Base-by-base conservation (phyloP, 2,113 vertebrate species). In the Orcinus orca region DNA sequence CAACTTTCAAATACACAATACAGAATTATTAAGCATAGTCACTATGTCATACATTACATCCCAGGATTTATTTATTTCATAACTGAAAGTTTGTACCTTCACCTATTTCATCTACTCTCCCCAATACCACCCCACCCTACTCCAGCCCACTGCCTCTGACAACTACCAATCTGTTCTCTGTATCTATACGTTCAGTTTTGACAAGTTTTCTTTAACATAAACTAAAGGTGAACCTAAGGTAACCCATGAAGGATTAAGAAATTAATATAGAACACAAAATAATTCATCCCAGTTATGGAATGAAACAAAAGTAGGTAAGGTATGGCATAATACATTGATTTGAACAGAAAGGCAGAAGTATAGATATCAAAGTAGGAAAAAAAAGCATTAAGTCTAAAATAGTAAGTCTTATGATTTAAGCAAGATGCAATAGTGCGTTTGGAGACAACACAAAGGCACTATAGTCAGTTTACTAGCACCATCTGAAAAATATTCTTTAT, bases 241-340 rank as follows among this genome's bases (percentile, higher is more conserved):
- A 88, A 60, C 1, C 31, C 15, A 26, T 53, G 20, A 93, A 82
- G 5, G 41, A 83, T 87, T 94, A 80, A 41, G 18, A 88, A 90
- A 74, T 92, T 88, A 94, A 90, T 21, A 87, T 5, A 44, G 12
- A 89, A 76, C 31, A 82, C 38, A 86, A 95, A 95, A 68, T 67
- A 93, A 74, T 82, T 71, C 87, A 85, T 62, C 12, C 17, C 25
- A 81, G 53, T 53, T 81, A 95, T 20, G 5, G 25, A 89, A 84
- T 80, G 55, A 79, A 90, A 90, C 50, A 81, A 82, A 90, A 63
- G 60, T 50, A 86, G 38, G 8, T 96, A 88, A 67, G 2, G 25
- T 87, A 58, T 71, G n/a, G 38, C 53, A 96, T 23, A 36, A 53
- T 33, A 77, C 29, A 71, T 3, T 93, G 21, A 95, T 60, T 55